phyloP scores from a whole-genome alignment of 2,888 invertebrate species.

The Amphipoea oculea region DNA sequence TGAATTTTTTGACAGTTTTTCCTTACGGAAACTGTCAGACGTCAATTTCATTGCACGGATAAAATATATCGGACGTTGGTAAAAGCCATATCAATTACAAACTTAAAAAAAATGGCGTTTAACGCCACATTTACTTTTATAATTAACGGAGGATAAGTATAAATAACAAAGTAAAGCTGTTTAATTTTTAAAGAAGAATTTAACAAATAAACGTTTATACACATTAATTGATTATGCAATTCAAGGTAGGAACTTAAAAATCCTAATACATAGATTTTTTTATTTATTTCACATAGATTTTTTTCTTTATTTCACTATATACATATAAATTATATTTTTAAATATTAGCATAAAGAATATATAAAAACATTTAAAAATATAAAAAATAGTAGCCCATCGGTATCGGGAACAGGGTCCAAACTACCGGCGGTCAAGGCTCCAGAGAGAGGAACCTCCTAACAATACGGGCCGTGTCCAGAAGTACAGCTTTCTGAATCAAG shows the following conservation, averaged over 20 bases:
- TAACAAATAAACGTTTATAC: background rate
- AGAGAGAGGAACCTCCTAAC: no score
- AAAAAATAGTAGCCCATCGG: no score
- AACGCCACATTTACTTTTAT: no score
- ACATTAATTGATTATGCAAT: background rate
- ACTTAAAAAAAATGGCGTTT: background rate
- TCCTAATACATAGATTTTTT: background rate
- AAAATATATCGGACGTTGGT: background rate
- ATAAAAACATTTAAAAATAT: no score
- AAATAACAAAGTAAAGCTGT: background rate
- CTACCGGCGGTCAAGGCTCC: no score
- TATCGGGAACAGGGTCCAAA: no score
- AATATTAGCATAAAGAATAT: no score
- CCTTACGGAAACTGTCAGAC: background rate
- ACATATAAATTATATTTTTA: no score
- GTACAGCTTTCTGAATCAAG: no score
- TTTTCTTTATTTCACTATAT: no score
- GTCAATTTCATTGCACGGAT: background rate
- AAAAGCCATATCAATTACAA: background rate
- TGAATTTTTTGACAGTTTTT: background rate
- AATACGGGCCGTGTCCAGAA: no score
- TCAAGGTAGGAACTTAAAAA: conserved; percentile 1
- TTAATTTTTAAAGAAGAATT: background rate
- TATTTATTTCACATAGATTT: no score
- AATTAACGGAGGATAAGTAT: background rate